Evolutionary conservation across 2,113 vertebrate genomes (phyloP).

Genomic region (Odocoileus virginianus): DNA sequence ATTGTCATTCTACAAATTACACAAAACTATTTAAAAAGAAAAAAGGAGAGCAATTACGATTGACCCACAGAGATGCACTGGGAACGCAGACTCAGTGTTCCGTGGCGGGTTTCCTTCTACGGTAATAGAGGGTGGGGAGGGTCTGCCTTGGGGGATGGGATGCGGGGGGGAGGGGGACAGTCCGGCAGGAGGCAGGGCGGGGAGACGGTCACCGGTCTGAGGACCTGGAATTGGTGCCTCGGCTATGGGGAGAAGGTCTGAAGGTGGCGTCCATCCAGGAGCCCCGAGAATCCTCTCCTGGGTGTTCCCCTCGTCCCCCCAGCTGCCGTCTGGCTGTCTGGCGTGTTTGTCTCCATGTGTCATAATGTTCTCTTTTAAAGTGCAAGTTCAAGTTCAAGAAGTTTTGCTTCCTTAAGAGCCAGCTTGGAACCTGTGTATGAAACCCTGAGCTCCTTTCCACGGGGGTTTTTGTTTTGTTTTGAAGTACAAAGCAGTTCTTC

Average conservation of each 20-base stretch:
- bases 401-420: conserved; percentile 71
- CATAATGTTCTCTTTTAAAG: conserved; percentile 55
- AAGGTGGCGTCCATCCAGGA: background rate
- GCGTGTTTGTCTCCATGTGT: conserved; percentile 34
- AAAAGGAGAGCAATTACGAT: background rate
- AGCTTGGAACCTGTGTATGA: conserved; percentile 62
- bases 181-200: accelerated
- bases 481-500: conserved; percentile 41
- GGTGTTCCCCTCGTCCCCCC: conserved; percentile 4
- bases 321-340: background rate
- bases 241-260: background rate
- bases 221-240: no score
- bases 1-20: conserved; percentile 1
- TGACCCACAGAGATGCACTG: background rate
- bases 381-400: conserved; percentile 61
- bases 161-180: background rate
- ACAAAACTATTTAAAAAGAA: background rate
- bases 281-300: conserved; percentile 31
- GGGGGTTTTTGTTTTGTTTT: conserved; percentile 49
- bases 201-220: background rate
- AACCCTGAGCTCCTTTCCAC: conserved; percentile 51
- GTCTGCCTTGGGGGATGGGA: background rate
- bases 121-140: background rate
- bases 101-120: background rate
- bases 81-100: background rate